These are phyloP conservation scores for Diorhabda elongata DNA, from an alignment of 1,140 invertebrate genomes.

Conservation along the genomic window DNA sequence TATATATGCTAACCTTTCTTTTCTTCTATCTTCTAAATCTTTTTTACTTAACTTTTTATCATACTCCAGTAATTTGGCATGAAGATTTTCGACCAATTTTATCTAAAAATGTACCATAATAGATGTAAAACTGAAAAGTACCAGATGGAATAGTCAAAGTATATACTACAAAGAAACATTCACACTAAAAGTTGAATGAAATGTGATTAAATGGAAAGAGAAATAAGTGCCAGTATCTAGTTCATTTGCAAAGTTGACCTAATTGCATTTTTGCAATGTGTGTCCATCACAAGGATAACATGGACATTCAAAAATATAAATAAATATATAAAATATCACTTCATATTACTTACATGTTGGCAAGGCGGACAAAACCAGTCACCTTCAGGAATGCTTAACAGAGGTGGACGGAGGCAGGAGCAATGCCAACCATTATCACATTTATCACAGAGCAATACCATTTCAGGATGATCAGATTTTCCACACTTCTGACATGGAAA, in stretches of 20 bases:
- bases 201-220: no score
- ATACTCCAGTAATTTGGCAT: constrained; percentile 57
- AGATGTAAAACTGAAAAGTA: no score
- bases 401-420: constrained; percentile 82
- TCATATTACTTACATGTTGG: constrained; percentile 65
- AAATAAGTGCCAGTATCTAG: no score
- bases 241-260: no score
- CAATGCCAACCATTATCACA: constrained; percentile 95
- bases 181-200: no score
- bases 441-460: constrained; percentile 90
- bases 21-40: constrained; percentile 59
- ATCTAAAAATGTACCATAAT: constrained; percentile 51
- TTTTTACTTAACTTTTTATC: constrained; percentile 65
- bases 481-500: constrained; percentile 80
- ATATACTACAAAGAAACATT: no score
- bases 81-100: constrained; percentile 65
- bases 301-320: no score
- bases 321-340: no score
- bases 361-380: constrained; percentile 97
- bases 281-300: no score
- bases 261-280: no score
- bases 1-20: constrained; percentile 70
- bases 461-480: constrained; percentile 89
- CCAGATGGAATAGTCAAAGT: no score
- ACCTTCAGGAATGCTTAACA: constrained; percentile 91